These are phyloP conservation scores for Pantala flavescens DNA, from an alignment of 1,140 invertebrate species.

Conservation along the genomic window DNA sequence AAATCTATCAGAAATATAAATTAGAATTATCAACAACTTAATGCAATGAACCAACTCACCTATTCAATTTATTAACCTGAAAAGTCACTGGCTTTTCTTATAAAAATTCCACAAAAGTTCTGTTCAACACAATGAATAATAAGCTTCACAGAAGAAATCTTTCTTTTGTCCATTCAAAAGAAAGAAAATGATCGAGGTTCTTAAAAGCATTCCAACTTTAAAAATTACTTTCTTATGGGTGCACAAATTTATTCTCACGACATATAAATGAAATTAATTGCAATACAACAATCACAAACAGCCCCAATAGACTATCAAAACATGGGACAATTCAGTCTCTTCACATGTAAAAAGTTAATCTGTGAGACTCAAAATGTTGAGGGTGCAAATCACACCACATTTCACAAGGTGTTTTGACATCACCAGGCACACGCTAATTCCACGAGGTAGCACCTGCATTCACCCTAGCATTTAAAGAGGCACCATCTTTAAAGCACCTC, in stretches of 20 bases:
- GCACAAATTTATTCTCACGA: slow-evolving; percentile 9
- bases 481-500: neutral
- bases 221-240: neutral
- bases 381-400: neutral
- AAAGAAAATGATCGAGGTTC: neutral
- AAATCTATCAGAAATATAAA: too few relatives aligned
- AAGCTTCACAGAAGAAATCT: too few relatives aligned
- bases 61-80: too few relatives aligned
- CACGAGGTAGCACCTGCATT: neutral
- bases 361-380: neutral
- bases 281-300: neutral
- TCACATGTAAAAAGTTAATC: slow-evolving; percentile 7
- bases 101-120: too few relatives aligned
- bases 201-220: neutral
- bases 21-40: too few relatives aligned
- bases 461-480: neutral
- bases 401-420: slow-evolving; percentile 5
- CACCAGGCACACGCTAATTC: neutral
- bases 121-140: too few relatives aligned
- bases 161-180: too few relatives aligned
- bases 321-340: slow-evolving; percentile 6
- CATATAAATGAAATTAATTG: slow-evolving; percentile 8
- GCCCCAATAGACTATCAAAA: neutral
- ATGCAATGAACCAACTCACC: too few relatives aligned
- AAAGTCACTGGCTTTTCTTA: too few relatives aligned